Percentiles rank a stretch among this genome's conserved stretches.
Conservation (phyloP, 1,140 invertebrate genomes). For the Heliothis virescens region DNA sequence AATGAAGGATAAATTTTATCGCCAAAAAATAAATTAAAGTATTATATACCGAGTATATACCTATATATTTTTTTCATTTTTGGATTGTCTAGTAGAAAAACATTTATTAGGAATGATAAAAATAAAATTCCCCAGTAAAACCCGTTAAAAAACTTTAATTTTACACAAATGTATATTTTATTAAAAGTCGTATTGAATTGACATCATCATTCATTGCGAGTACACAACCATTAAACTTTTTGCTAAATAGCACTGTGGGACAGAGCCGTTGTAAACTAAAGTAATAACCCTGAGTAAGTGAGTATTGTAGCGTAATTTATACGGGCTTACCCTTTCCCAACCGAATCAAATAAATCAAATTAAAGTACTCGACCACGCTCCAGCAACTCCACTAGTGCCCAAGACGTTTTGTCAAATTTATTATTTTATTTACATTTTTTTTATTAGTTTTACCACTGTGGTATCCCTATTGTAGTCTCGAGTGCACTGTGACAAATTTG, state of each 20-base stretch:
- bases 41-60: too few species aligned
- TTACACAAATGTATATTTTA: neutral
- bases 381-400: slow-evolving; percentile 78
- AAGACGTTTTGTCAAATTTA: slow-evolving; percentile 86
- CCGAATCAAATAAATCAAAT: slow-evolving; percentile 84
- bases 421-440: slow-evolving; percentile 85
- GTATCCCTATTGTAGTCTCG: slow-evolving; percentile 76
- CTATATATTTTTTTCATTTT: too few species aligned
- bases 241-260: slow-evolving; percentile 52
- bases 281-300: slow-evolving; percentile 55
- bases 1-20: too few species aligned
- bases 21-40: too few species aligned
- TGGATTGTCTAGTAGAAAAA: too few species aligned
- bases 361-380: slow-evolving; percentile 80
- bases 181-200: slow-evolving; percentile 11
- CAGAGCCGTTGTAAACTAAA: slow-evolving; percentile 54
- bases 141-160: neutral
- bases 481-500: slow-evolving; percentile 85
- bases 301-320: slow-evolving; percentile 75
- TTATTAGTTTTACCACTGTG: slow-evolving; percentile 76
- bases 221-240: slow-evolving; percentile 53
- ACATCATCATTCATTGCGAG: slow-evolving; percentile 30
- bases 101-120: too few species aligned
- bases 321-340: slow-evolving; percentile 76
- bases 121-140: too few species aligned